Evolutionary conservation across 1,140 invertebrate genomes (phyloP).

Genomic region (Penaeus japonicus): DNA sequence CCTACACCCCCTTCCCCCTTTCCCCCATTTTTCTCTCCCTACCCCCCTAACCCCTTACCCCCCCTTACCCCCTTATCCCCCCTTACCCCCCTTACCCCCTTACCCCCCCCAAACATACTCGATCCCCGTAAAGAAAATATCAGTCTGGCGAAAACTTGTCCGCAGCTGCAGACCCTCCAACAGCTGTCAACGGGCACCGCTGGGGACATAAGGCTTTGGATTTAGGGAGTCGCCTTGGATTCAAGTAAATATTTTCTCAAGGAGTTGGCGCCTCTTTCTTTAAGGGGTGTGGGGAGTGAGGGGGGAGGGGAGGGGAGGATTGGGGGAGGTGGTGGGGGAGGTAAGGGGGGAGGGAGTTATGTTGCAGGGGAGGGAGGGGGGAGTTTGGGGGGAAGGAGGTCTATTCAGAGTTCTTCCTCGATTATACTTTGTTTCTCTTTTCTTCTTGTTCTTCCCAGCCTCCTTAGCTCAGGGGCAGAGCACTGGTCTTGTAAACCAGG

Average conservation of each 20-base stretch:
- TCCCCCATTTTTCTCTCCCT: neutral
- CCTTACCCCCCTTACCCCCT: neutral
- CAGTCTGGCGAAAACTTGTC: neutral
- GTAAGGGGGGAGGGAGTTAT: neutral
- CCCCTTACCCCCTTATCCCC: neutral
- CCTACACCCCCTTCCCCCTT: neutral
- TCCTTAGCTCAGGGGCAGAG: constrained; percentile 61
- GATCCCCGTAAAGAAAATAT: neutral
- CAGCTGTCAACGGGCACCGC: constrained; percentile 9
- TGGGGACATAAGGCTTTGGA: constrained; percentile 26
- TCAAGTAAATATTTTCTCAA: constrained; percentile 41
- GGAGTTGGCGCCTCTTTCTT: neutral
- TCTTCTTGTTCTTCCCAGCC: constrained; percentile 45
- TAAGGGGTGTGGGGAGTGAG: neutral
- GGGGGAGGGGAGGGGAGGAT: neutral
- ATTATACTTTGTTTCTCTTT: neutral
- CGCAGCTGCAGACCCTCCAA: neutral
- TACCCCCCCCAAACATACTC: too few relatives aligned
- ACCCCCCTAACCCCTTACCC: neutral
- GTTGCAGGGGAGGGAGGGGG: neutral
- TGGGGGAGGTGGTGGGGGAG: too few relatives aligned
- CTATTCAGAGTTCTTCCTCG: neutral
- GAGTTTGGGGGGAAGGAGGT: too few relatives aligned
- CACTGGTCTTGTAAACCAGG: constrained; percentile 61
- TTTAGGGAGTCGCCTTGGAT: constrained; percentile 30